Evolutionary conservation across 2,797 vertebrate genomes (phyloP), one percentile per base, ranked within the genome.

Genomic region (Fistularia tabacaria): DNA sequence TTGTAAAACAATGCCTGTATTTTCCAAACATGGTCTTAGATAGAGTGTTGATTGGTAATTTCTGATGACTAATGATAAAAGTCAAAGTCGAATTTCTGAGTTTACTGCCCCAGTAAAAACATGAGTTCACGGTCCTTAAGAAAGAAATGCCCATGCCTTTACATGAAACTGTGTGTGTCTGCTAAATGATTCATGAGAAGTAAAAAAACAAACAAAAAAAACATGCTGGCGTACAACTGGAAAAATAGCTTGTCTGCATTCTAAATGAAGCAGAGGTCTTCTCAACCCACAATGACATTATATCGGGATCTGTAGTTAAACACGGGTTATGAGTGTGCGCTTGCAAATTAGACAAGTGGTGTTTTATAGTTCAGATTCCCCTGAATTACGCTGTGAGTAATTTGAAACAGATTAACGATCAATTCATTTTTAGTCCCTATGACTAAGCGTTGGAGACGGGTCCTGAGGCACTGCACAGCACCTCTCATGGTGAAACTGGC

Each of bases 101-200:
- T 25, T 2, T 25, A 25, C 25, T 25, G 25, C 70, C 65, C 57
- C 14, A 3, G 66, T 38, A 69, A 69, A 76, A 79, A 81, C 74
- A 77, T 49, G 54, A 78, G 74, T 83, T 79, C 64, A 53, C 10
- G 25, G 51, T 68, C 74, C 71, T 51, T 7, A 69, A 70, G 73
- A 58, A 80, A 66, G 81, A 64, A 62, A 71, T 72, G 59, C 62
- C 36, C 47, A 54, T 7, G 52, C 8, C 11, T 54, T 69, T 66
- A 77, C 76, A 78, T 69, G 71, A 82, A 78, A 77, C 74, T 74
- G 74, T 74, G 71, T 78, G 75, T 57, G 74, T 9, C 1, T 1
- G 14, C 65, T 87, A 81, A 90, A 90, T 89, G 78, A 87, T 89
- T 88, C 74, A 88, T 85, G 81, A 81, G 75, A 51, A 67, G 76